phyloP scores from a whole-genome alignment of 2,888 invertebrate genomes.

The Campoplex capitator region DNA sequence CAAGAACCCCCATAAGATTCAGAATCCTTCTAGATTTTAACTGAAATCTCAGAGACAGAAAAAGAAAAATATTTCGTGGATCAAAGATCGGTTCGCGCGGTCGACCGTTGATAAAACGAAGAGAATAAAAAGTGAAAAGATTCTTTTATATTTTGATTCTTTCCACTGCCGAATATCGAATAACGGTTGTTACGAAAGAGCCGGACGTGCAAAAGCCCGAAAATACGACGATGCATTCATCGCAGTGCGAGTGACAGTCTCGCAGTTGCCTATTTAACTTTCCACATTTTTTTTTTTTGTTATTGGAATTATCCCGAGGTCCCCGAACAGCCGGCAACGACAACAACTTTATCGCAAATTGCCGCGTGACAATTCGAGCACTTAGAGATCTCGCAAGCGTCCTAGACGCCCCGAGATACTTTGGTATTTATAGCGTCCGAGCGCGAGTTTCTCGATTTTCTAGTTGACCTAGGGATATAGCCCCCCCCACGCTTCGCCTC shows the following conservation, averaged over 20 bases:
- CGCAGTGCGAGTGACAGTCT: slow-evolving; percentile 26
- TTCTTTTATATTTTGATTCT: background rate
- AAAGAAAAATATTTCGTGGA: background rate
- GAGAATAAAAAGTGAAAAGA: background rate
- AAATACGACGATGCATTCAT: background rate
- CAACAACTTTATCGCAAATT: slow-evolving; percentile 40
- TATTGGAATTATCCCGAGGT: slow-evolving; percentile 22
- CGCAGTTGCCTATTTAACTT: background rate
- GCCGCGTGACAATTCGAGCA: background rate
- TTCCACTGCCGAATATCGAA: background rate
- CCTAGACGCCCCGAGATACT: slow-evolving; percentile 63
- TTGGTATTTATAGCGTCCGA: slow-evolving; percentile 66
- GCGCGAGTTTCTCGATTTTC: slow-evolving; percentile 69
- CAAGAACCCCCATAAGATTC: background rate
- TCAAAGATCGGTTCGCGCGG: background rate
- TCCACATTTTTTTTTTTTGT: background rate
- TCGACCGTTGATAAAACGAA: background rate
- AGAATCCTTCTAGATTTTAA: background rate
- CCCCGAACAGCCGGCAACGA: slow-evolving; percentile 1
- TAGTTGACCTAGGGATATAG: slow-evolving; percentile 65
- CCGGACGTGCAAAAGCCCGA: background rate
- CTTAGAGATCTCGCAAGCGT: slow-evolving; percentile 31
- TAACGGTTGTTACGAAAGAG: background rate
- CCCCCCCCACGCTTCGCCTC: slow-evolving; percentile 33
- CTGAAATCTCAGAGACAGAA: too few relatives aligned